Evolutionary conservation across 2,888 invertebrate species (phyloP), one percentile per base, ranked within the genome.

Genomic region (Caenorhabditis afra): DNA sequence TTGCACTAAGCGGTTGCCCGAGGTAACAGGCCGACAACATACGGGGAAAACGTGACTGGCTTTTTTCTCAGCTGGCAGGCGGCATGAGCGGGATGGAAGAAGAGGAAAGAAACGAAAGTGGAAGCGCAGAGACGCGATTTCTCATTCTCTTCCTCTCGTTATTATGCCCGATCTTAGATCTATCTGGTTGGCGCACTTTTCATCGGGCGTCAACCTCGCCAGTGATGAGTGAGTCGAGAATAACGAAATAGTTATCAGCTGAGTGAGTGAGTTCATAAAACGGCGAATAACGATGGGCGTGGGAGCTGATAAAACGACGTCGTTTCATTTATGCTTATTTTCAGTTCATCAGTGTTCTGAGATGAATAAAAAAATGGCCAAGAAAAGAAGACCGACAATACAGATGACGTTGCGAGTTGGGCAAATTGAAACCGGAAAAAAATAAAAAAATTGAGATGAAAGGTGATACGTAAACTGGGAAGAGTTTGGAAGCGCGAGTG

Each of bases 1-100:
- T 41, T 52, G 59, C 59, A 8, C 70, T 55, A 55, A 45, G 55
- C 64, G 64, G 73, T 73, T 73, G 73, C 73, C 52, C 64, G 37
- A 73, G 73, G 73, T 64, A 64, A 73, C 71, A 41, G 18, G 49
- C 37, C 22, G 49, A 47, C 37, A 62, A 64, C 62, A 61, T n/a
- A 18, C 50, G 18, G 7, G n/a, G n/a, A 7, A n/a, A 47, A n/a
- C 53, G 37, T 18, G 44, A 52, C 49, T 16, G 41, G 29, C 14
- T 14, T n/a, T 39, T 50, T 29, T 67, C 23, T 23, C 29, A 35
- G 39, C 14, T 16, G 14, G 52, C 18, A 41, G 35, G 14, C 0
- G 44, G 10, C 18, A 41, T 39, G 44, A 41, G 35, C 39, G 39
- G 20, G 39, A 45, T 14, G 23, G 20, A 18, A 52, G 22, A 45